Conservation (phyloP, 1,140 invertebrate genomes). For the Euwallacea similis region DNA sequence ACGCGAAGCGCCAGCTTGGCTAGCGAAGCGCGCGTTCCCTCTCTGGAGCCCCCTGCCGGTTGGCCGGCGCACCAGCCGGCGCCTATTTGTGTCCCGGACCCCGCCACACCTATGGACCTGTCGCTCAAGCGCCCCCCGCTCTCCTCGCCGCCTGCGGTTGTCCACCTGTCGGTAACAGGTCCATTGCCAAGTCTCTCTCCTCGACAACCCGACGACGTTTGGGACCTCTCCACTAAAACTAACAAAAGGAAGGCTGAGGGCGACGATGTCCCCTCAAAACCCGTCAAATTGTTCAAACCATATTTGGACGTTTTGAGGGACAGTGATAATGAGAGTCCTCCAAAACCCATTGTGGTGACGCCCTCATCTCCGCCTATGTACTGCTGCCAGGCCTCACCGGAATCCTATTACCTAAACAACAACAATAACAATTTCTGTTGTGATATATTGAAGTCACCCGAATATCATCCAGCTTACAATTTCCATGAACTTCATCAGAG, state of each 20-base stretch:
- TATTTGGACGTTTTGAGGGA: conserved; percentile 64
- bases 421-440: conserved; percentile 46
- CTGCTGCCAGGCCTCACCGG: conserved; percentile 38
- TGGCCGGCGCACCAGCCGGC: conserved; percentile 43
- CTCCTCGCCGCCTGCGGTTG: conserved; percentile 50
- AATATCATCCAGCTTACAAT: conserved; percentile 42
- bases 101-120: conserved; percentile 52
- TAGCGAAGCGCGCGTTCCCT: conserved; percentile 36
- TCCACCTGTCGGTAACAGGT: conserved; percentile 55
- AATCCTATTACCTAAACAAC: conserved; percentile 41
- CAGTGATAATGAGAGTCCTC: conserved; percentile 50
- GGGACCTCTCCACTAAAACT: conserved; percentile 58
- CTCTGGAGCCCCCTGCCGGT: conserved; percentile 41
- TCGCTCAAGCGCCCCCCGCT: conserved; percentile 51
- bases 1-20: conserved; percentile 35
- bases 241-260: conserved; percentile 43
- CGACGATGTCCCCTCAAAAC: conserved; percentile 39
- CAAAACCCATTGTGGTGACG: conserved; percentile 52
- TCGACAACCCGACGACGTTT: conserved; percentile 56
- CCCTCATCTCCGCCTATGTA: conserved; percentile 54
- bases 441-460: conserved; percentile 40
- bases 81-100: conserved; percentile 37
- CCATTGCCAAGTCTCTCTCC: conserved; percentile 55
- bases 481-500: conserved; percentile 49
- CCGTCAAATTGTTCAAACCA: conserved; percentile 69